These are phyloP conservation scores for Drosophila kurseongensis DNA, from an alignment of 1,140 invertebrate species.

Conservation along the genomic window DNA sequence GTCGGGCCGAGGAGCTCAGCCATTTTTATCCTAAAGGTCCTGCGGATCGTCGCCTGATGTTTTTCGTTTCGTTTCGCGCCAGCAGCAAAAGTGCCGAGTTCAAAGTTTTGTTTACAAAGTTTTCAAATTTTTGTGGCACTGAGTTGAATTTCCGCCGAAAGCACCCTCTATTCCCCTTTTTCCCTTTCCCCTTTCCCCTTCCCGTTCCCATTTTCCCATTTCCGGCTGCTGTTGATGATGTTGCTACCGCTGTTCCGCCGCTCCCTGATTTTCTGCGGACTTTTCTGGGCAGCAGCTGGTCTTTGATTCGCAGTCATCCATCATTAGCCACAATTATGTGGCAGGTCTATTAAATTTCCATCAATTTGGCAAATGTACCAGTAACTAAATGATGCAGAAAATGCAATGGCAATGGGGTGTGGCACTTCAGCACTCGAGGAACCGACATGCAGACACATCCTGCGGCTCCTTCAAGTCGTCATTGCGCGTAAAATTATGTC, in stretches of 20 bases:
- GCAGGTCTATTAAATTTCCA: slow-evolving; percentile 68
- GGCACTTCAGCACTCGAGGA: slow-evolving; percentile 49
- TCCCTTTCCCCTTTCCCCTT: slow-evolving; percentile 4
- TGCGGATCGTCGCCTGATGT: slow-evolving; percentile 72
- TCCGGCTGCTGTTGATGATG: slow-evolving; percentile 67
- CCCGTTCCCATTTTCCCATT: slow-evolving; percentile 33
- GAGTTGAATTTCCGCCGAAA: slow-evolving; percentile 73
- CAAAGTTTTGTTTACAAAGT: slow-evolving; percentile 83
- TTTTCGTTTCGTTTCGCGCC: slow-evolving; percentile 69
- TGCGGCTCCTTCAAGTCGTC: slow-evolving; percentile 69
- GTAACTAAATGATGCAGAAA: slow-evolving; percentile 76
- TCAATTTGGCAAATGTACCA: slow-evolving; percentile 33
- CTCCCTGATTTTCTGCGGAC: slow-evolving; percentile 6
- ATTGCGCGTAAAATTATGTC: slow-evolving; percentile 82
- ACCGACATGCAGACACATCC: slow-evolving; percentile 53
- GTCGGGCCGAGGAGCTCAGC: background rate
- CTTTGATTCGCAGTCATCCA: slow-evolving; percentile 59
- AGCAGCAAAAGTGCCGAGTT: slow-evolving; percentile 71
- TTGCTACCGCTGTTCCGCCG: slow-evolving; percentile 33
- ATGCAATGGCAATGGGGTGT: slow-evolving; percentile 26
- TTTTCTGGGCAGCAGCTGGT: slow-evolving; percentile 25
- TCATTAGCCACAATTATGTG: slow-evolving; percentile 79
- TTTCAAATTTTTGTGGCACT: slow-evolving; percentile 82
- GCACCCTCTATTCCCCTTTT: slow-evolving; percentile 4
- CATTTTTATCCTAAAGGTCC: slow-evolving; percentile 54